phyloP scores from a whole-genome alignment of 2,888 invertebrate genomes.

The Hartigia nigra region DNA sequence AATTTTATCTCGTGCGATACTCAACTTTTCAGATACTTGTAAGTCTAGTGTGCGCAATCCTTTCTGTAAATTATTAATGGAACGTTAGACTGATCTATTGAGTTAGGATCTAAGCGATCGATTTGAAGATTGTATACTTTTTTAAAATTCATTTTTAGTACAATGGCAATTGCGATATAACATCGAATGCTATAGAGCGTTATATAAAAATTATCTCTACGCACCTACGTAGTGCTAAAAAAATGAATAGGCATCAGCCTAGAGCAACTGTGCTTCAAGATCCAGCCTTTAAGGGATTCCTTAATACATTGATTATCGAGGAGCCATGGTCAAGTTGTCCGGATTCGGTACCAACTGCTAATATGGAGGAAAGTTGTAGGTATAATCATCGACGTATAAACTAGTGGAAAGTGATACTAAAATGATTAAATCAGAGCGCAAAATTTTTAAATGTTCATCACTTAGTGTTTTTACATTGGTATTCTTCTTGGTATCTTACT shows the following conservation, averaged over 20 bases:
- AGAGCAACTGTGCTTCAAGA: constrained; percentile 38
- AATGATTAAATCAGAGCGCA: neutral
- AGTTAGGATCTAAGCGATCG: neutral
- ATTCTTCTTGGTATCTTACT: neutral
- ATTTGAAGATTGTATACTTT: neutral
- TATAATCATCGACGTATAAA: too few relatives aligned
- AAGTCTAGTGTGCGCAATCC: constrained; percentile 38
- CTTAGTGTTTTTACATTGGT: neutral
- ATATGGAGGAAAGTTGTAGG: neutral
- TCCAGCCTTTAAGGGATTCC: constrained; percentile 56
- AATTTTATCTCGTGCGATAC: constrained; percentile 67
- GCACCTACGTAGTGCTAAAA: neutral
- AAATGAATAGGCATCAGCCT: neutral
- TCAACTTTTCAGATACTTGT: constrained; percentile 68
- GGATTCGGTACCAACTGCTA: neutral
- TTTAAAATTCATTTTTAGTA: neutral
- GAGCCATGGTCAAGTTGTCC: neutral
- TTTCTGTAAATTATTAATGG: neutral
- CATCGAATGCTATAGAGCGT: neutral
- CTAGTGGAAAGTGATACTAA: neutral
- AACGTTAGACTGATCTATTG: neutral
- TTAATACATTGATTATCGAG: constrained; percentile 63
- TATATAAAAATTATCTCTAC: neutral
- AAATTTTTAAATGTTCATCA: neutral
- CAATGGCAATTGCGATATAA: neutral